These are phyloP conservation scores for Brachymystax lenok DNA, from an alignment of 2,797 vertebrate species.

Conservation along the genomic window DNA sequence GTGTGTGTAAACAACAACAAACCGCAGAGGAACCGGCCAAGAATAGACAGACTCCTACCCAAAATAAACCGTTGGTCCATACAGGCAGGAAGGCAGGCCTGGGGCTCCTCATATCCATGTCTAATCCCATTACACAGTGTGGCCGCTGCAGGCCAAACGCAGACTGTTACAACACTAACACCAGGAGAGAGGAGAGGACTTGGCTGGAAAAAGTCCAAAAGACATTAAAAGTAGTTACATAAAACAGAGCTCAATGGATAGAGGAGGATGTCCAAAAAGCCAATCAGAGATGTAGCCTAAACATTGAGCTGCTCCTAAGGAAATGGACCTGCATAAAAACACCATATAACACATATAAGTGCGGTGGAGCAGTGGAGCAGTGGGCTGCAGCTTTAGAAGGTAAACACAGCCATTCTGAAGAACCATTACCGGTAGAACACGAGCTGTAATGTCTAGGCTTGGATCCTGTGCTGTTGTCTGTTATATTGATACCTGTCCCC, in stretches of 20 bases:
- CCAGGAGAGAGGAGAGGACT: not conserved
- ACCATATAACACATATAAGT: not conserved
- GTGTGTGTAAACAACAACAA: constrained; percentile 5
- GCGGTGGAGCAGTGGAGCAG: not conserved
- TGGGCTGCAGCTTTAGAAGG: not conserved
- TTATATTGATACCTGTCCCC: too few species aligned
- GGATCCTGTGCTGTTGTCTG: too few species aligned
- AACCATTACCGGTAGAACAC: too few species aligned
- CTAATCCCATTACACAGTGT: constrained; percentile 30
- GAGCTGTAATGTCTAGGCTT: too few species aligned
- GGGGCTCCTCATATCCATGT: constrained; percentile 26
- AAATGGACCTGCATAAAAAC: not conserved
- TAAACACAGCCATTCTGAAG: too few species aligned
- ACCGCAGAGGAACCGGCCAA: not conserved
- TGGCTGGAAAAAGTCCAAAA: not conserved
- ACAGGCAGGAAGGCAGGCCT: not conserved
- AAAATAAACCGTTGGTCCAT: constrained; percentile 12
- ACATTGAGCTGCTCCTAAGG: not conserved
- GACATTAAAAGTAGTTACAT: not conserved
- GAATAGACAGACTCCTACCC: constrained; percentile 11
- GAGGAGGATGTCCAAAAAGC: too few species aligned
- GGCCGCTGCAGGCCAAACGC: constrained; percentile 5
- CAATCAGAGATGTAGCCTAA: not conserved
- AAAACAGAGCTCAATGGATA: too few species aligned
- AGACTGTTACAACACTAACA: constrained; percentile 4